Evolutionary conservation across 2,797 vertebrate genomes (phyloP).

Genomic region (Characodon lateralis): DNA sequence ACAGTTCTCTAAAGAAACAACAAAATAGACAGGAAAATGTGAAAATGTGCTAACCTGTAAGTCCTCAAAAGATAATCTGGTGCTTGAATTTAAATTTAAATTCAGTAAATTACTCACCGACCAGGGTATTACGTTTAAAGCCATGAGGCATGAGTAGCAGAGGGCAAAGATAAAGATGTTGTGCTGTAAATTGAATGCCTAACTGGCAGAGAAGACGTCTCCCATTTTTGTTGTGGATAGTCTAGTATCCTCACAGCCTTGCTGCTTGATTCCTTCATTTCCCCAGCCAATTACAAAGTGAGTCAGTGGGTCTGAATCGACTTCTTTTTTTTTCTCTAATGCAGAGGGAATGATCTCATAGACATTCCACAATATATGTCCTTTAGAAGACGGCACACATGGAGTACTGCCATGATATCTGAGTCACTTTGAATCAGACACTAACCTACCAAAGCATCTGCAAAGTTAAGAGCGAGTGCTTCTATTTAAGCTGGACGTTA

Average conservation of each 20-base stretch:
- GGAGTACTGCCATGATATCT: constrained; percentile 47
- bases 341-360: constrained; percentile 63
- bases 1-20: constrained; percentile 1
- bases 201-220: constrained; percentile 26
- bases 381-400: constrained; percentile 48
- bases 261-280: constrained; percentile 45
- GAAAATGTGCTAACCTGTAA: neutral
- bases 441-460: constrained; percentile 3
- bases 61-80: constrained; percentile 13
- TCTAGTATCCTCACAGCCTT: constrained; percentile 36
- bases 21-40: neutral
- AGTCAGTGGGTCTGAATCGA: constrained; percentile 39
- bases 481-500: constrained; percentile 22
- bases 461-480: constrained; percentile 21
- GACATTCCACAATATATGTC: constrained; percentile 57
- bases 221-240: constrained; percentile 45
- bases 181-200: constrained; percentile 16
- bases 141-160: neutral
- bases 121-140: constrained; percentile 20
- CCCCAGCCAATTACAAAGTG: constrained; percentile 46
- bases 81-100: constrained; percentile 6
- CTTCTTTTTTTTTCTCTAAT: constrained; percentile 23
- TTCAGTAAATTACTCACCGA: constrained; percentile 8
- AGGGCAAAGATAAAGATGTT: constrained; percentile 18
- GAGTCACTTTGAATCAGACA: constrained; percentile 62